Evolutionary conservation across 1,140 invertebrate genomes (phyloP), one percentile per base, ranked within the genome.

Genomic region (Aphaenogaster floridana): DNA sequence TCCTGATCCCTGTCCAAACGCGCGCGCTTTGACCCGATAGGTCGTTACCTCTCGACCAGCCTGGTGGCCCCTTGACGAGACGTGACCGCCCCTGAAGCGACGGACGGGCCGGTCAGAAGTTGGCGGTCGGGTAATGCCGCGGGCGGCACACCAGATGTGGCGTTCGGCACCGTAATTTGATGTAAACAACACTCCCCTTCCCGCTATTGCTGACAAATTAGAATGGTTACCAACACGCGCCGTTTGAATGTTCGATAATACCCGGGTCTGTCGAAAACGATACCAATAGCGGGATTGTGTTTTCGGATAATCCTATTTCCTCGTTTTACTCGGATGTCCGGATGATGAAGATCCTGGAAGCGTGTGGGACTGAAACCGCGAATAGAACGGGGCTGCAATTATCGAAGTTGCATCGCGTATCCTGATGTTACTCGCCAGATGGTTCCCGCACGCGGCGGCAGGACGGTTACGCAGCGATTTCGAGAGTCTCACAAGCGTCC

Each of bases 1-100:
- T 59, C 17, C 34, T n/a, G 17, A 57, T 74, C 28, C 42, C 39
- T 76, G 78, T 85, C 85, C 69, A 69, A 72, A 69, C 64, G 64
- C n/a, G 72, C 74, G 74, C 80, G 36, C 66, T 74, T 68, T 91
- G 90, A 91, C 90, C 90, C 89, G 63, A 76, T 83, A 68, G 89
- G 89, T 90, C 89, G 89, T 91, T 91, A 91, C 90, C 90, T 91
- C 89, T 68, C 89, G 72, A 68, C 71, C 89, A 86, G 63, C 89
- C 63, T 84, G 90, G 89, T 90, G 90, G 90, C 86, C 89, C 52
- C 89, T 88, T 91, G 90, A 91, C 90, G 89, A 91, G 90, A 91
- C 90, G 90, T 87, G 89, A 88, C 90, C 90, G 89, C 90, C 90
- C 87, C 83, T 90, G 86, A 83, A 69, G 76, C 34, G 64, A 83